Evolutionary conservation across 2,888 invertebrate species (phyloP).

Genomic region (Acanthosoma haemorrhoidale): DNA sequence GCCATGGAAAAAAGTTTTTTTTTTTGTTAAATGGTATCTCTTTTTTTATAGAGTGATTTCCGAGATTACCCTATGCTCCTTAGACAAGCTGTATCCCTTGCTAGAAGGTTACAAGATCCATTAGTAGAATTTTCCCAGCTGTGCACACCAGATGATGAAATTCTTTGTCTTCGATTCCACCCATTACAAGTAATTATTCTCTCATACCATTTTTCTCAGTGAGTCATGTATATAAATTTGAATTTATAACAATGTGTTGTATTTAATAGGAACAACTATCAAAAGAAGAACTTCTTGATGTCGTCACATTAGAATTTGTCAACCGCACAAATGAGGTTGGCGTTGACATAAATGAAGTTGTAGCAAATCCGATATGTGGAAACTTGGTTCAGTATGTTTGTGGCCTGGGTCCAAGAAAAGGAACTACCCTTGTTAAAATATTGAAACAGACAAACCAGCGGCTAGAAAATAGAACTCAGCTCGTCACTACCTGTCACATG

Average conservation of each 20-base stretch:
- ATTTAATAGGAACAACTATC: slow-evolving; percentile 60
- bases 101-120: slow-evolving; percentile 89
- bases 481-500: slow-evolving; percentile 93
- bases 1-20: background rate
- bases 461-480: slow-evolving; percentile 87
- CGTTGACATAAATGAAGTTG: slow-evolving; percentile 90
- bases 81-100: slow-evolving; percentile 88
- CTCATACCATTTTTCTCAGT: no score
- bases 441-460: slow-evolving; percentile 87
- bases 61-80: slow-evolving; percentile 87
- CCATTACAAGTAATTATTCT: slow-evolving; percentile 55
- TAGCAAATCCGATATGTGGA: slow-evolving; percentile 79
- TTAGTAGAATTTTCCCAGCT: slow-evolving; percentile 92
- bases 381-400: slow-evolving; percentile 93
- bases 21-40: background rate
- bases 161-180: slow-evolving; percentile 89
- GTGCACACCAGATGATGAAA: slow-evolving; percentile 93
- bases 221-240: no score
- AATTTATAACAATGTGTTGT: background rate
- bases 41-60: slow-evolving; percentile 58
- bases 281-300: slow-evolving; percentile 81
- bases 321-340: slow-evolving; percentile 90
- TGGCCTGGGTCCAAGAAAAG: slow-evolving; percentile 93
- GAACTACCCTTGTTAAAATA: slow-evolving; percentile 75
- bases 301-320: slow-evolving; percentile 74